Percentiles rank a stretch among this genome's conserved stretches.
These are phyloP conservation scores for Chrysochloris asiatica DNA, from an alignment of 2,113 vertebrate species.

Conservation along the genomic window DNA sequence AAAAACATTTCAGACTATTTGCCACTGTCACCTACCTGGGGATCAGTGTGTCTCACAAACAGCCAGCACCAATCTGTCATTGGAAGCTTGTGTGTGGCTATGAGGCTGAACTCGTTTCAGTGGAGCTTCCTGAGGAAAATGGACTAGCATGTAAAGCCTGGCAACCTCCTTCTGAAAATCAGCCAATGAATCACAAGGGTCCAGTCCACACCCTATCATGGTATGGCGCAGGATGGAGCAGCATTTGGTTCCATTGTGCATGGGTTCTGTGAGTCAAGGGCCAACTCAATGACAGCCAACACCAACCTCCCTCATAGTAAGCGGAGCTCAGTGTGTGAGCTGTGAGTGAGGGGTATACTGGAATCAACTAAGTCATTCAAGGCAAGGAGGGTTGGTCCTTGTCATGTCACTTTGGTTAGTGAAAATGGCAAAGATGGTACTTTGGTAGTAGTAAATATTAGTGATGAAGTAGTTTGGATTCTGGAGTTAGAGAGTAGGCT, in stretches of 20 bases:
- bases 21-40: neutral
- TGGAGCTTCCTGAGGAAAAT: neutral
- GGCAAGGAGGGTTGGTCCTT: neutral
- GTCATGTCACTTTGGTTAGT: neutral
- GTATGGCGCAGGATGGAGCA: neutral
- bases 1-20: neutral
- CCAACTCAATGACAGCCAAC: too few species aligned
- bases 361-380: neutral
- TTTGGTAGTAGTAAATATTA: fast-evolving
- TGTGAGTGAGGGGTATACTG: too few species aligned
- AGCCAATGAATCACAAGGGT: neutral
- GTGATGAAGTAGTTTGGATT: neutral
- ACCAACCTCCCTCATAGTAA: neutral
- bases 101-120: neutral
- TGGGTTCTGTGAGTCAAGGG: too few species aligned
- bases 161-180: neutral
- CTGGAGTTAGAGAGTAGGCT: neutral
- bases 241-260: neutral
- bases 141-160: neutral
- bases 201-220: neutral
- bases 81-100: neutral
- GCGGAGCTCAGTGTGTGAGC: neutral
- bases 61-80: neutral
- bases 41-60: neutral
- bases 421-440: neutral